A percentile compares a stretch with the other conserved stretches of the same genome.
Conservation (phyloP, 2,113 vertebrate genomes). For the Syrrhaptes paradoxus region DNA sequence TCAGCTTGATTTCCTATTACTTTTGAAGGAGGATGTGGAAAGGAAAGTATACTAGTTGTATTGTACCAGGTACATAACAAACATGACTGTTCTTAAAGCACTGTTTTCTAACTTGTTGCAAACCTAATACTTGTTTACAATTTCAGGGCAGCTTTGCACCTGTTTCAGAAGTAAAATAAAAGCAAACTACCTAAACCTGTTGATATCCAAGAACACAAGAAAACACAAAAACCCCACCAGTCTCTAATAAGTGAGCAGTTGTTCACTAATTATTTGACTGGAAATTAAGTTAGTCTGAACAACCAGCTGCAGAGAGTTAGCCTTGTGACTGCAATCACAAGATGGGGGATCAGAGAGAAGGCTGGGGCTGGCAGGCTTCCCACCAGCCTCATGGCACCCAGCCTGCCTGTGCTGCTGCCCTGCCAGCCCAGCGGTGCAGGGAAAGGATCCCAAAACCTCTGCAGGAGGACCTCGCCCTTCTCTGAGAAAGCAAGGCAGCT, state of each 20-base stretch:
- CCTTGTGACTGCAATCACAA: constrained; percentile 37
- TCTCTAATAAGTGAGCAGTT: not conserved
- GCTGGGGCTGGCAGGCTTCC: not conserved
- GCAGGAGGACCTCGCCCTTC: not conserved
- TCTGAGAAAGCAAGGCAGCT: no score
- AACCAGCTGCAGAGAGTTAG: not conserved
- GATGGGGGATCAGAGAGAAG: not conserved
- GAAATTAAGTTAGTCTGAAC: not conserved
- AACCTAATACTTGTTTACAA: not conserved
- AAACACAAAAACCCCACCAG: not conserved
- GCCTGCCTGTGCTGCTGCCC: not conserved
- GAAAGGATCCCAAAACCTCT: accelerated
- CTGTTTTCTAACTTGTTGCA: not conserved
- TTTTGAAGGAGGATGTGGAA: not conserved
- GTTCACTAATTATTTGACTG: not conserved
- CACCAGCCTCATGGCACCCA: not conserved
- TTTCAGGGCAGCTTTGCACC: not conserved
- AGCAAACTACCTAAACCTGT: not conserved
- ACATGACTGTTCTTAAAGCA: not conserved
- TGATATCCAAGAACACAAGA: not conserved
- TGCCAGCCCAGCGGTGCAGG: not conserved
- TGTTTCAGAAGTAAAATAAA: not conserved
- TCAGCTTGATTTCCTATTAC: not conserved
- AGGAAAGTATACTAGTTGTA: not conserved
- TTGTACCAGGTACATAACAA: not conserved